Base-by-base conservation (phyloP, 2,113 vertebrate species). In the Clarias magur region DNA sequence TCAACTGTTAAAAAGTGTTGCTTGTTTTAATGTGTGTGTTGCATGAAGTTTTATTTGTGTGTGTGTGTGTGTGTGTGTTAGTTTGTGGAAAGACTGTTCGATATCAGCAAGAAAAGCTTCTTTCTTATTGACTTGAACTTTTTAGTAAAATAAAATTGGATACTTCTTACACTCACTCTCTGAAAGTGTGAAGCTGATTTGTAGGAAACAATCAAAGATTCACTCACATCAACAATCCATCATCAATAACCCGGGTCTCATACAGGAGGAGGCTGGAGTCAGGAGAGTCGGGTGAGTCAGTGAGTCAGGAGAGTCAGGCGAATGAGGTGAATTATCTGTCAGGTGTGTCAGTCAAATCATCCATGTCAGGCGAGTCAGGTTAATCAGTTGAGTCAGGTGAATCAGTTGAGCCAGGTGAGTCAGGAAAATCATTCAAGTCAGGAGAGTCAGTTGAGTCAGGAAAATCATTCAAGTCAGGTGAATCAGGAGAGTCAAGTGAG, bases 21-120 rank as follows among this genome's bases (percentile, higher is more conserved):
- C 91, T 91, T 82, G 92, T 93, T 67, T 63, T 78, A 13, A 92
- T 93, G 92, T 91, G 92, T 93, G 91, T 95, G 93, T 94, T 92
- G 81, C 90, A 82, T 91, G 83, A 86, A 59, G 54, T 70, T 90
- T 90, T 90, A 90, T 90, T 88, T 88, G 84, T 48, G 48, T 48
- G 85, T 90, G 86, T 42, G 42, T 48, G 34, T 38, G 34, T 38
- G 85, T 90, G 86, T 89, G 68, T 85, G 79, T n/a, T 75, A 48
- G 30, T 85, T 86, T 8, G 72, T 89, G 82, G 42, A 84, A 70
- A 63, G 78, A 84, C 68, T 57, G 6, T 56, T 88, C 67, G 53
- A 85, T 78, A 83, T 79, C 79, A 83, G 79, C 70, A 85, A 76
- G 42, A 54, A 65, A 73, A 60, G 25, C 72, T 76, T 72, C 62